Conservation (phyloP, 1,140 invertebrate genomes). For the Drosophila suzukii region DNA sequence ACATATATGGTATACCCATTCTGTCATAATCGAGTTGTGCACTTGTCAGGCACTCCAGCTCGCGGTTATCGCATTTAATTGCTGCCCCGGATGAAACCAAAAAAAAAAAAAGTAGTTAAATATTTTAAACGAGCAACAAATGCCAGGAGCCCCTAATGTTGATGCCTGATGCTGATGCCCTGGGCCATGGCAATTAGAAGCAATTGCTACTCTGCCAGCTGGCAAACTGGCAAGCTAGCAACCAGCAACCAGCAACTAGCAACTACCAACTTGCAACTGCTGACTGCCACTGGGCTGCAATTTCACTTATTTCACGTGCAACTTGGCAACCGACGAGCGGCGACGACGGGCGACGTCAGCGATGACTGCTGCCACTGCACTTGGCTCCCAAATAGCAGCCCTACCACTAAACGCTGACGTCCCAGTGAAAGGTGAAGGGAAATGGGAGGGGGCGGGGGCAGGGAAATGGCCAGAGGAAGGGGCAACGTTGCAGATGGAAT, state of each 20-base stretch:
- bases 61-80: conserved; percentile 68
- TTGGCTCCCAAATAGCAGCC: conserved; percentile 50
- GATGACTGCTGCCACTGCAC: conserved; percentile 56
- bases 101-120: conserved; percentile 34
- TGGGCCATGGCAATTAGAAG: conserved; percentile 74
- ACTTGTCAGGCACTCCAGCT: conserved; percentile 29
- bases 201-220: conserved; percentile 69
- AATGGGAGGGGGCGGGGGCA: conserved; percentile 1
- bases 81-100: conserved; percentile 26
- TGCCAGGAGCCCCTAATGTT: conserved; percentile 18
- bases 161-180: conserved; percentile 25
- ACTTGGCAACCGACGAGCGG: conserved; percentile 45
- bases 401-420: conserved; percentile 32
- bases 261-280: conserved; percentile 35
- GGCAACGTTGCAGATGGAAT: conserved; percentile 15
- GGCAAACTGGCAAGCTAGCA: conserved; percentile 39
- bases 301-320: conserved; percentile 61
- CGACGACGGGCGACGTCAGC: conserved; percentile 47
- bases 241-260: conserved; percentile 11
- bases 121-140: conserved; percentile 50
- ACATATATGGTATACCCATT: conserved; percentile 3
- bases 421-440: conserved; percentile 26
- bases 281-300: conserved; percentile 46
- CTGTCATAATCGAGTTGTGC: conserved; percentile 64
- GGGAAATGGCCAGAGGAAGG: background rate